Base-by-base conservation (phyloP, 1,140 invertebrate genomes). In the Leptinotarsa texana region DNA sequence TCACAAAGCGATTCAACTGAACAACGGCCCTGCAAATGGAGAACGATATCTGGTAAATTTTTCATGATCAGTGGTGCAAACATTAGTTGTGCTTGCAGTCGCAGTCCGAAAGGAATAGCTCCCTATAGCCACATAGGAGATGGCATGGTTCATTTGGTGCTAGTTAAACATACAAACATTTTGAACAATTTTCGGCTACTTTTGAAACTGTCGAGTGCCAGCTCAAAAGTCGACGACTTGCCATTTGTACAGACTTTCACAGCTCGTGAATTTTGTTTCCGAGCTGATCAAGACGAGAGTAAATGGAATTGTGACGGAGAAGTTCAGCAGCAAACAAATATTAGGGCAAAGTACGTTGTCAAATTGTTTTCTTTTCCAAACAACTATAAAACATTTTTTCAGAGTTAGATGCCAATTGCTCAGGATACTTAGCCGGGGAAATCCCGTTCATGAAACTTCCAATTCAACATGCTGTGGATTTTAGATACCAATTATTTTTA, bases 241-340 rank as follows among this genome's bases (percentile, higher is more conserved):
- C 90, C 92, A 15, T 95, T 94, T 85, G 92, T 95, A 3, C 91
- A 95, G 83, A 90, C 93, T 0, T 90, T 92, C 84, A 88, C 92
- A 76, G 93, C 92, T 3, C 89, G 90, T 76, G 92, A 93, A 85
- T 93, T 94, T 80, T 89, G 87, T 79, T 94, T 94, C 80, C 89
- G 90, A 61, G 89, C 92, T 74, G 79, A 80, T 74, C 83, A 85
- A 49, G 84, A 79, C 57, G 76, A 87, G 72, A 92, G 91, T 79
- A 89, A 92, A 22, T 96, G 94, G 94, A 95, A 96, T 82, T 95
- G 94, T 87, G 94, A 96, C 85, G 94, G 94, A 13, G 94, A 96
- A 84, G 86, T 95, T 21, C 86, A 95, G 63, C 86, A 88, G 48
- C 89, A 91, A 77, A 87, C 91, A 69, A 88, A 90, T 79, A 88